Percentiles rank a stretch among this genome's conserved stretches.
Conservation (phyloP, 2,797 vertebrate genomes). For the Poecile montanus region DNA sequence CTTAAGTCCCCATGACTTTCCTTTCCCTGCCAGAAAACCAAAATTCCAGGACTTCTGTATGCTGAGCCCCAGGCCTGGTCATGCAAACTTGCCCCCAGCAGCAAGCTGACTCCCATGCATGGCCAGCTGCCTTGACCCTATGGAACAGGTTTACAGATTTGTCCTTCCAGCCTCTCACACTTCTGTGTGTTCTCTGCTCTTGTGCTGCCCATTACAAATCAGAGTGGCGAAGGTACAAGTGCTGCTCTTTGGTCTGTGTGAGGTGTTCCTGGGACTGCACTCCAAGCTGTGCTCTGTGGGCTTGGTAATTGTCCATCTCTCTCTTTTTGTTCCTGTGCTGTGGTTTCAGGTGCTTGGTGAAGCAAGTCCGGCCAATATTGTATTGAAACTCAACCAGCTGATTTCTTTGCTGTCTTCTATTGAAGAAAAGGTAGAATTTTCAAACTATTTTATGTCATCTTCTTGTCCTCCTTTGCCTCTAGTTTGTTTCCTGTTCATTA, state of each 20-base stretch:
- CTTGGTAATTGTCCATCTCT: not conserved
- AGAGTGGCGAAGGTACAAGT: not conserved
- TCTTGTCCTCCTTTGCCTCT: not conserved
- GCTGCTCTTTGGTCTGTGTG: not conserved
- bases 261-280: not conserved
- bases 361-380: conserved; percentile 76
- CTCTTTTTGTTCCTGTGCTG: not conserved
- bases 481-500: not conserved
- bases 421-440: conserved; percentile 90
- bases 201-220: not conserved
- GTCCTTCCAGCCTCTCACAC: not conserved
- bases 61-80: not conserved
- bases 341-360: conserved; percentile 80
- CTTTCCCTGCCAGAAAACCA: not conserved
- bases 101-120: not conserved
- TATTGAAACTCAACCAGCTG: conserved; percentile 87
- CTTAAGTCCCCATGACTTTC: not conserved
- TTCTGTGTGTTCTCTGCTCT: not conserved
- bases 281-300: not conserved
- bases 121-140: not conserved
- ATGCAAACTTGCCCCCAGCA: not conserved
- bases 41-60: not conserved
- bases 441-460: not conserved
- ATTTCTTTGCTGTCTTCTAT: conserved; percentile 89
- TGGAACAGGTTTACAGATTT: not conserved